These are phyloP conservation scores for Platyrinchus mystaceus DNA, from an alignment of 2,797 vertebrate genomes.

Conservation along the genomic window DNA sequence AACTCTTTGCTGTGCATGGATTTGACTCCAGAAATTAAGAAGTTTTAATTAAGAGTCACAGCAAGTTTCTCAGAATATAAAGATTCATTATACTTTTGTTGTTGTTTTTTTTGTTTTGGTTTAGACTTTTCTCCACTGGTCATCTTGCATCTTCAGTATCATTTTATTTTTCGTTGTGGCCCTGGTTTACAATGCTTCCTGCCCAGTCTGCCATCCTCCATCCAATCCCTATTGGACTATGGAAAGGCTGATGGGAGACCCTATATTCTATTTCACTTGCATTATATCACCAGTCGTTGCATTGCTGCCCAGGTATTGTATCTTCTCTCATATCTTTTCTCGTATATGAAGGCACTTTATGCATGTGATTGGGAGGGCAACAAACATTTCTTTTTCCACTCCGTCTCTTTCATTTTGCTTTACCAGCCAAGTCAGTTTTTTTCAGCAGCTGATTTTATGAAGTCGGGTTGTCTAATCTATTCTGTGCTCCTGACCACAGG, in stretches of 20 bases:
- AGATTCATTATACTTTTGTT: neutral
- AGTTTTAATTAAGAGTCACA: neutral
- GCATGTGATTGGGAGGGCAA: neutral
- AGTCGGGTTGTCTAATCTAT: neutral
- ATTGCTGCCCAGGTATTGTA: conserved; percentile 88
- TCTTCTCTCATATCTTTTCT: neutral
- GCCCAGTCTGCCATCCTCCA: conserved; percentile 90
- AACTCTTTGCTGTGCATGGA: neutral
- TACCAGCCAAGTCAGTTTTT: neutral
- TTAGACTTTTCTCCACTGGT: conserved; percentile 95
- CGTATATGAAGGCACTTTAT: neutral
- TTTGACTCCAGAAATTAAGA: neutral
- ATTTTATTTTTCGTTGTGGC: conserved; percentile 89
- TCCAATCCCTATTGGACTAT: conserved; percentile 97
- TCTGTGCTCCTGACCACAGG: neutral
- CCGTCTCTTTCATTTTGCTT: neutral
- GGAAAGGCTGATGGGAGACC: conserved; percentile 88
- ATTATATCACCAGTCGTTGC: conserved; percentile 86
- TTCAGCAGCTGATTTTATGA: neutral
- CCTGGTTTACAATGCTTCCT: conserved; percentile 90
- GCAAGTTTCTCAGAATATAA: neutral
- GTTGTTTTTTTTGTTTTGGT: neutral
- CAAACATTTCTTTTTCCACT: neutral
- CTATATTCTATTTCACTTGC: conserved; percentile 91
- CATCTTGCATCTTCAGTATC: conserved; percentile 88